Conservation (phyloP, 2,113 vertebrate species). For the Stomatorhinus ivindoensis region DNA sequence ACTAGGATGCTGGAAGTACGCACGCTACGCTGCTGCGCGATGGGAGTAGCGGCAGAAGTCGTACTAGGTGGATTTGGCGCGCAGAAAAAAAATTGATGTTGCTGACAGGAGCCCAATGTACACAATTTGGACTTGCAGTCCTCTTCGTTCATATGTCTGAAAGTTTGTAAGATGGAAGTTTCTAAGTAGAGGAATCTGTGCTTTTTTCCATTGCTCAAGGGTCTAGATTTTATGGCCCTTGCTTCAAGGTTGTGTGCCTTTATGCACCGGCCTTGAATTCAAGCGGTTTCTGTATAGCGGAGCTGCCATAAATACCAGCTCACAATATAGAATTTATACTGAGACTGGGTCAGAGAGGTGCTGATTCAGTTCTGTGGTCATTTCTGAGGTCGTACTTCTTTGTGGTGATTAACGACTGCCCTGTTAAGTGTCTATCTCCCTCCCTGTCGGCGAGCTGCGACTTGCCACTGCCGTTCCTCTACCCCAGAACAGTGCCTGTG, state of each 20-base stretch:
- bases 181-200: too few species aligned
- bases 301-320: not conserved
- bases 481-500: not conserved
- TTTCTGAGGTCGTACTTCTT: not conserved
- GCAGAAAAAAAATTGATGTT: too few species aligned
- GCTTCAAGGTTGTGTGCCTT: not conserved
- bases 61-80: too few species aligned
- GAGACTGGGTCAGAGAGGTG: not conserved
- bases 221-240: not conserved
- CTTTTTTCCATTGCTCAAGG: not conserved
- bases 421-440: not conserved
- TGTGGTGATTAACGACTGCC: not conserved
- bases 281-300: not conserved
- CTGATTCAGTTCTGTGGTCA: not conserved
- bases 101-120: too few species aligned
- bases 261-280: not conserved
- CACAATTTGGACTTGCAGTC: too few species aligned
- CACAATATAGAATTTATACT: not conserved
- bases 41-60: too few species aligned
- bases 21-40: too few species aligned
- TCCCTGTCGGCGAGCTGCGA: not conserved
- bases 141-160: too few species aligned
- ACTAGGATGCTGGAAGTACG: too few species aligned
- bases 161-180: too few species aligned
- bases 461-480: not conserved